Evolutionary conservation across 2,113 vertebrate species (phyloP).

Genomic region (Todiramphus saurophagus): DNA sequence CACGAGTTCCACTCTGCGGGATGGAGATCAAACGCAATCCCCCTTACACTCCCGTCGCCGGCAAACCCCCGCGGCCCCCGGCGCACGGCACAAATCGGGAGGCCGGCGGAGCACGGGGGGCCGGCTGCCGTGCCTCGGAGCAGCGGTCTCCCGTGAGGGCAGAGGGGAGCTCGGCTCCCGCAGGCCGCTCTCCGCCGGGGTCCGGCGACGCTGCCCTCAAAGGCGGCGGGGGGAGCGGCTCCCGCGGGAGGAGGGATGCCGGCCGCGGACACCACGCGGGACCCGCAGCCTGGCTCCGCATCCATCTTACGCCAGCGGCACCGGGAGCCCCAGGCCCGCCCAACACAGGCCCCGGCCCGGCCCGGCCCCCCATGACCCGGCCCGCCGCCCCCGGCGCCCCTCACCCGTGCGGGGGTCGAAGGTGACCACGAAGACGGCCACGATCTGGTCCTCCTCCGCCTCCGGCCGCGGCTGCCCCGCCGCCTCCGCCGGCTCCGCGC

Average conservation of each 20-base stretch:
- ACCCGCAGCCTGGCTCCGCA: not conserved
- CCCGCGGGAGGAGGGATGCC: not conserved
- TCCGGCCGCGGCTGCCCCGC: slow-evolving; percentile 69
- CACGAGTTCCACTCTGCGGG: not conserved
- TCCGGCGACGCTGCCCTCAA: not conserved
- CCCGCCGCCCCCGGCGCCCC: not conserved
- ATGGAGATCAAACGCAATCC: not conserved
- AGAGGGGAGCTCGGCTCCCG: not conserved
- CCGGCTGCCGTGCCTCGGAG: not conserved
- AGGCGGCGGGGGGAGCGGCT: not conserved
- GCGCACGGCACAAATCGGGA: not conserved
- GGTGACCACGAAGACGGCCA: slow-evolving; percentile 94
- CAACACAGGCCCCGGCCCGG: not conserved
- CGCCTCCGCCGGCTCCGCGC: slow-evolving; percentile 56
- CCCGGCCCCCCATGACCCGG: not conserved
- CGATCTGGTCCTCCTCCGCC: slow-evolving; percentile 92
- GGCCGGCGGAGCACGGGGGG: not conserved
- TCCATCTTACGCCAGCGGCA: not conserved
- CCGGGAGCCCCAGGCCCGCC: not conserved
- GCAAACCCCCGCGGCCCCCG: not conserved
- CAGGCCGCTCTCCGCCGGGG: not conserved
- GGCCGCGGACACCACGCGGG: not conserved
- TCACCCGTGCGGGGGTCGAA: slow-evolving; percentile 94
- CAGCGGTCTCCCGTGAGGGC: not conserved
- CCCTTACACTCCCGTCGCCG: too few relatives aligned